Conservation (phyloP, 2,113 vertebrate species). For the Sorex araneus region DNA sequence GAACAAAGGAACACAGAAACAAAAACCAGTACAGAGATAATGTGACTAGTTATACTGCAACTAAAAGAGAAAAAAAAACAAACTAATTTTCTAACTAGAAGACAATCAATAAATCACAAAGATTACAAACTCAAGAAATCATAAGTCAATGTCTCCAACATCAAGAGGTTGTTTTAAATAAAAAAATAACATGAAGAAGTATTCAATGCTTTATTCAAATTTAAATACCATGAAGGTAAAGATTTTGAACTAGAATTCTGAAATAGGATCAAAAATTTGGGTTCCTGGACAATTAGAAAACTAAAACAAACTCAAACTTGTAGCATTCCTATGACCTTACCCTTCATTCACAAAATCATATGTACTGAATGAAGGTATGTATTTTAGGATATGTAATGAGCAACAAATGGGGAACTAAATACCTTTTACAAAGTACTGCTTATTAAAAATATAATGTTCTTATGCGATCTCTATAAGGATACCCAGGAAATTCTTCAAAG, state of each 20-base stretch:
- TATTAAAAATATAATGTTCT: too few species aligned
- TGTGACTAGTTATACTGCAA: neutral
- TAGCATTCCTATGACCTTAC: neutral
- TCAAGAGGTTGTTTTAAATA: constrained; percentile 6
- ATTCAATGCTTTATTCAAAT: neutral
- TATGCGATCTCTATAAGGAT: too few species aligned
- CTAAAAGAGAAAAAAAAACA: neutral
- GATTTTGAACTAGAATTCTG: neutral
- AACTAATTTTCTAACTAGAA: constrained; percentile 6
- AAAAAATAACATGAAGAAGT: constrained; percentile 3
- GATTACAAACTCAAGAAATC: neutral
- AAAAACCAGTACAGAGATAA: neutral
- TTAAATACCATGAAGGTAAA: constrained; percentile 7
- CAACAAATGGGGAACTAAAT: constrained; percentile 30
- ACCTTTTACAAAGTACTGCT: neutral
- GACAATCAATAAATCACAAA: constrained; percentile 11
- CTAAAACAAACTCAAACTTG: constrained; percentile 12
- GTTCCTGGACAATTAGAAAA: neutral
- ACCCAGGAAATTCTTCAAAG: too few species aligned
- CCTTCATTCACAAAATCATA: neutral
- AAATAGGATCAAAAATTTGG: neutral
- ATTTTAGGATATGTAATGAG: neutral
- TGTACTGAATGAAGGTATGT: neutral
- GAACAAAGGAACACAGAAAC: too few species aligned
- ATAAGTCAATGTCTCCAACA: neutral